Evolutionary conservation across 2,797 vertebrate species (phyloP), one percentile per base, ranked within the genome.

Genomic region (Enteromius argenteus): DNA sequence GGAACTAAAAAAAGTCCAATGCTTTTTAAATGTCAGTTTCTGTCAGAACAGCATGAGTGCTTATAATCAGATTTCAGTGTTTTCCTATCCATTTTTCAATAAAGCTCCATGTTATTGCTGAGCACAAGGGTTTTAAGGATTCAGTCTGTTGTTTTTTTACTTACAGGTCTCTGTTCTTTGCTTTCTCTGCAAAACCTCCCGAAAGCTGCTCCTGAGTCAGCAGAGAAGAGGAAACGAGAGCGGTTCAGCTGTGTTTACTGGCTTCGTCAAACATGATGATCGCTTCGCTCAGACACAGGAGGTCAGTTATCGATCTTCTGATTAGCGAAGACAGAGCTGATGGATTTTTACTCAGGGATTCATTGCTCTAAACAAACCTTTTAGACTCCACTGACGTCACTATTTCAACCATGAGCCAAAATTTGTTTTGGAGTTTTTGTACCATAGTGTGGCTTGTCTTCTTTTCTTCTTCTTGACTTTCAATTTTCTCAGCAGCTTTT

Each of bases 81-180:
- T 71, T 35, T 60, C 17, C 35, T 1, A 13, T 64, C 17, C 5
- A 19, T 42, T 53, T 83, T 68, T 58, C 13, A 76, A 44, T 68
- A 83, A 84, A 69, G 64, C 39, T 62, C 66, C 58, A 13, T 53
- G 81, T 89, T 92, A 90, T 89, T 92, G 88, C 85, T 90, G 74
- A 87, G 81, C 81, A 87, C 42, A 44, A 35, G 80, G 88, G 88
- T 92, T 92, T 79, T 90, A 87, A 67, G 13, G 77, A 15, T 71
- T 46, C 60, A 89, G 68, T 58, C 37, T 19, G 87, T 79, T 44
- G 91, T 88, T 88, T 89, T 90, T 90, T 80, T 80, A 89, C 89
- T n/a, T 35, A 89, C 80, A 67, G 21, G 30, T 69, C 51, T 71
- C 21, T 62, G 30, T 37, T 84, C 82, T 71, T 58, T 71, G 64